phyloP scores from a whole-genome alignment of 2,113 vertebrate species.

The Dasyornis broadbenti region DNA sequence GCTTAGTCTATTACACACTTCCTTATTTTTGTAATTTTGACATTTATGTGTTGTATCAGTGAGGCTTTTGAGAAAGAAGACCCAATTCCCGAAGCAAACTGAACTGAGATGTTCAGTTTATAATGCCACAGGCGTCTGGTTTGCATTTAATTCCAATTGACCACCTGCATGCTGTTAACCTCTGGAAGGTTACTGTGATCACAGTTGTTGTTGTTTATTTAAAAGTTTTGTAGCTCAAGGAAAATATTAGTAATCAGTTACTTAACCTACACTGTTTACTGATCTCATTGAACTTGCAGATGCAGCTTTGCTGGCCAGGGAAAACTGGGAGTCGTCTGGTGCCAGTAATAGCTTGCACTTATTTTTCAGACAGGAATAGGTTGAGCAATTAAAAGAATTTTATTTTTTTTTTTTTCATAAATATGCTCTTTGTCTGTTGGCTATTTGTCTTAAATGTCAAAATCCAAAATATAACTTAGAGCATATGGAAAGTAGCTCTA shows the following conservation, averaged over 20 bases:
- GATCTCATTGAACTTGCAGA: slow-evolving; percentile 69
- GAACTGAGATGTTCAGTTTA: slow-evolving; percentile 57
- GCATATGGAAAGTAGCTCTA: background rate
- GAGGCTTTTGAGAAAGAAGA: slow-evolving; percentile 68
- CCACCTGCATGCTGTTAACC: slow-evolving; percentile 77
- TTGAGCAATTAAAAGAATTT: slow-evolving; percentile 47
- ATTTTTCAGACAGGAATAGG: slow-evolving; percentile 65
- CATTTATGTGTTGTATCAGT: slow-evolving; percentile 74
- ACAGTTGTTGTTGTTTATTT: slow-evolving; percentile 76
- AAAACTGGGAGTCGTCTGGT: slow-evolving; percentile 40
- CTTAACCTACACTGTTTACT: slow-evolving; percentile 74
- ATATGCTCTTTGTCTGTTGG: background rate
- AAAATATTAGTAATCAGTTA: slow-evolving; percentile 77
- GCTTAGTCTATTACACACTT: slow-evolving; percentile 75
- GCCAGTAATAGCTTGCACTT: slow-evolving; percentile 64
- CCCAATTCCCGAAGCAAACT: slow-evolving; percentile 53
- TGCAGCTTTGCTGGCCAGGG: slow-evolving; percentile 59
- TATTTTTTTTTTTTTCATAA: background rate
- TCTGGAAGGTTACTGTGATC: slow-evolving; percentile 73
- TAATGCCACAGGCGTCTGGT: slow-evolving; percentile 58
- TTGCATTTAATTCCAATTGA: slow-evolving; percentile 63
- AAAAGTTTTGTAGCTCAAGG: slow-evolving; percentile 73
- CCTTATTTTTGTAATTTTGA: slow-evolving; percentile 77
- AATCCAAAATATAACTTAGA: background rate
- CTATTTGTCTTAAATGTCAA: slow-evolving; percentile 9